These are phyloP conservation scores for Miltochrista miniata DNA, from an alignment of 2,888 invertebrate species.

Conservation along the genomic window DNA sequence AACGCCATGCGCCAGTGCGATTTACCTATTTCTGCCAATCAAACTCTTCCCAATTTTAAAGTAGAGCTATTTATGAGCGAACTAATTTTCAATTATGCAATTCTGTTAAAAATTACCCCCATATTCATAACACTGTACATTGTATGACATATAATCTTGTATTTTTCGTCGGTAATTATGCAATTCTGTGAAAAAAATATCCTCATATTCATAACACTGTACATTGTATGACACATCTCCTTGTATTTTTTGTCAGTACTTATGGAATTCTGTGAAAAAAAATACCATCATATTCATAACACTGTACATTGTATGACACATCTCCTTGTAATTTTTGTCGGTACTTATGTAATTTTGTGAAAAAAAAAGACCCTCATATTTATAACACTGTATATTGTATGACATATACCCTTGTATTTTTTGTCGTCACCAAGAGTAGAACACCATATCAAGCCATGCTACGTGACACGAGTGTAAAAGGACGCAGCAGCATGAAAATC, in stretches of 20 bases:
- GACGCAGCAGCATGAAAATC: conserved; percentile 37
- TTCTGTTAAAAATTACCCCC: neutral
- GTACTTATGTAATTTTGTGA: too few relatives aligned
- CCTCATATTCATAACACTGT: neutral
- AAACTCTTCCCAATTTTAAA: too few relatives aligned
- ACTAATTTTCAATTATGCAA: too few relatives aligned
- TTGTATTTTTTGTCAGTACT: conserved; percentile 50
- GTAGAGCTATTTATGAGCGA: too few relatives aligned
- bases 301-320: conserved; percentile 20
- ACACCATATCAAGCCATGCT: conserved; percentile 52
- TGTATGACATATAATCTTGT: conserved; percentile 39
- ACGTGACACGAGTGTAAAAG: conserved; percentile 49
- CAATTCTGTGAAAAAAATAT: neutral
- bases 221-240: conserved; percentile 32
- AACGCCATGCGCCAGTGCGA: too few relatives aligned
- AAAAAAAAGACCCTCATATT: neutral
- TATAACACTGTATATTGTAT: neutral
- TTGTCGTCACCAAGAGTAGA: conserved; percentile 55
- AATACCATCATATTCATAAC: neutral
- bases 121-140: neutral
- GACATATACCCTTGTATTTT: conserved; percentile 48
- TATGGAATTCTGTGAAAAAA: too few relatives aligned
- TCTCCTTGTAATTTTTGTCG: conserved; percentile 48
- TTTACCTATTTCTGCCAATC: too few relatives aligned
- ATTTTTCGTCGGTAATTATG: conserved; percentile 46